Conservation (phyloP, 2,888 invertebrate species). For the Helleia helle region DNA sequence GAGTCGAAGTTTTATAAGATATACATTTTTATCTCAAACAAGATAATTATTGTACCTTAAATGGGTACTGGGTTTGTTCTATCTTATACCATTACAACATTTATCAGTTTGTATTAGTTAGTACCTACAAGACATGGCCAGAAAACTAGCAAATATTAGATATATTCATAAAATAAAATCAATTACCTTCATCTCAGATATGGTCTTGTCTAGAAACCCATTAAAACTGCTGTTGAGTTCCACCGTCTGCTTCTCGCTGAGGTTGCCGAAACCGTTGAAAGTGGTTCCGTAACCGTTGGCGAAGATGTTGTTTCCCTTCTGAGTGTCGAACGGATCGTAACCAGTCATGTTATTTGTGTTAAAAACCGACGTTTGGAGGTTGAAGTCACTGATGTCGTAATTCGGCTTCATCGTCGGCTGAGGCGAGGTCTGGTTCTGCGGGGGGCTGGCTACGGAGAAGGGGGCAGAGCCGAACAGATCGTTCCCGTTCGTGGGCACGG, state of each 20-base stretch:
- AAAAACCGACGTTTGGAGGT: slow-evolving; percentile 59
- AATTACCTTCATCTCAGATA: slow-evolving; percentile 90
- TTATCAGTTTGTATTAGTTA: too few species aligned
- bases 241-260: slow-evolving; percentile 63
- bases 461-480: slow-evolving; percentile 89
- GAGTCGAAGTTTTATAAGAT: too few species aligned
- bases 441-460: slow-evolving; percentile 66
- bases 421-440: slow-evolving; percentile 22
- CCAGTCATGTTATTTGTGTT: slow-evolving; percentile 58
- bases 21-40: too few species aligned
- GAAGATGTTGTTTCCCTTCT: slow-evolving; percentile 69
- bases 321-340: slow-evolving; percentile 90
- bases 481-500: slow-evolving; percentile 63
- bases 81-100: too few species aligned
- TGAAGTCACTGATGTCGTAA: slow-evolving; percentile 63
- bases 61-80: too few species aligned
- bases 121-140: too few species aligned
- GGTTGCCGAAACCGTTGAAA: slow-evolving; percentile 61
- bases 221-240: slow-evolving; percentile 78
- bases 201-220: slow-evolving; percentile 85
- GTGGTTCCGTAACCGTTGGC: slow-evolving; percentile 50
- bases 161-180: background rate
- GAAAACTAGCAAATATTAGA: too few species aligned
- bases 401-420: slow-evolving; percentile 40
- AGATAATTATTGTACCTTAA: too few species aligned